Evolutionary conservation across 2,113 vertebrate genomes (phyloP).

Genomic region (Girardinichthys multiradiatus): DNA sequence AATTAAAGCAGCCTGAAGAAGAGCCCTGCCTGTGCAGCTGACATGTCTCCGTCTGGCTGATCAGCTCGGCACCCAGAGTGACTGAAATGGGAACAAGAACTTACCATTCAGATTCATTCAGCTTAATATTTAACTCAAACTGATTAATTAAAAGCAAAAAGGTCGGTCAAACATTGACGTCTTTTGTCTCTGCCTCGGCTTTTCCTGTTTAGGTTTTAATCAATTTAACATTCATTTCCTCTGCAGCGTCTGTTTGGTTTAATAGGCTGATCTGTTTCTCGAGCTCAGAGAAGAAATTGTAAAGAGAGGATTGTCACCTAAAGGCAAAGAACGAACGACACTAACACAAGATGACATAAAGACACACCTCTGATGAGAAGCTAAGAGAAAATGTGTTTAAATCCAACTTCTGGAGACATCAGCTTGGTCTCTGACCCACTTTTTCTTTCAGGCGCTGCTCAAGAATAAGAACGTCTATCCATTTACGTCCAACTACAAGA

Average conservation of each 20-base stretch:
- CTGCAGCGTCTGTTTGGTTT: conserved; percentile 18
- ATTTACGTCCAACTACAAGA: conserved; percentile 56
- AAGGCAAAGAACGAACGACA: neutral
- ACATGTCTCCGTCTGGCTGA: conserved; percentile 46
- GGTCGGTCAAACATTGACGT: neutral
- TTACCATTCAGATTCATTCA: conserved; percentile 6
- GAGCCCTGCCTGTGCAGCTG: conserved; percentile 53
- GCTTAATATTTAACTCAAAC: conserved; percentile 9
- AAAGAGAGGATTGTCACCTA: neutral
- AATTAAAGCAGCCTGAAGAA: conserved; percentile 51
- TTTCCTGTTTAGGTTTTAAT: conserved; percentile 25
- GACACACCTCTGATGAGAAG: neutral
- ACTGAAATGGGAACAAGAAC: neutral
- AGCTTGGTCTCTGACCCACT: conserved; percentile 25
- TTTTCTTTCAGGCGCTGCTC: conserved; percentile 40
- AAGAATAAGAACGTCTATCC: conserved; percentile 62
- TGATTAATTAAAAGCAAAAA: conserved; percentile 1
- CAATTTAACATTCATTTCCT: conserved; percentile 48
- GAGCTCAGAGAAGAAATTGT: neutral
- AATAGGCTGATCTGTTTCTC: conserved; percentile 18
- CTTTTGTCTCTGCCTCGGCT: conserved; percentile 13
- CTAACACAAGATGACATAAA: no score
- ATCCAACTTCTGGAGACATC: neutral
- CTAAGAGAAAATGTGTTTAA: neutral
- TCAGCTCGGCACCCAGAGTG: conserved; percentile 16